Evolutionary conservation across 2,797 vertebrate species (phyloP), one percentile per base, ranked within the genome.

Genomic region (Anas georgica): DNA sequence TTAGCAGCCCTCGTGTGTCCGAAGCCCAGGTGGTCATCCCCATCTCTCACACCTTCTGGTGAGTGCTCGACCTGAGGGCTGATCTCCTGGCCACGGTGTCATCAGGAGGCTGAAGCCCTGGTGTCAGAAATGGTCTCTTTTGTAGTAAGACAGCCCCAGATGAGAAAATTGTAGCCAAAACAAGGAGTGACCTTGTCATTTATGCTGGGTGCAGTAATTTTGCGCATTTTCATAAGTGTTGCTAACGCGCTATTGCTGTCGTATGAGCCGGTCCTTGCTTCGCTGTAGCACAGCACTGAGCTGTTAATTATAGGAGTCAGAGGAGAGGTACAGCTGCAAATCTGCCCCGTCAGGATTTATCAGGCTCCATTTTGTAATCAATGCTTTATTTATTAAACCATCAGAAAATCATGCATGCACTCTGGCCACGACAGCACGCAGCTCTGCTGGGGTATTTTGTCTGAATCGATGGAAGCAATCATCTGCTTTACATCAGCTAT

Each of bases 401-500:
- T 95, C 89, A 58, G 46, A 91, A 85, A 95, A 91, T 54, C 58
- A 90, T 96, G 95, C 96, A 96, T 93, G 91, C 67, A 46, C 80
- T 48, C 17, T 73, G 88, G 60, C 91, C 80, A 69, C 7, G 14
- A 94, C 95, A 63, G 74, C 94, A 87, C 59, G 76, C 84, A 45
- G 95, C 54, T 95, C 89, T 33, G 88, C 96, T 80, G 10, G 87
- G 97, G 76, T 96, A 94, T 93, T 97, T 95, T 91, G 70, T 92
- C 67, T 96, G 96, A 98, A 98, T 98, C 97, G 97, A 97, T 98
- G 97, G 83, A 97, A 97, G 97, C 97, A 97, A 98, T 98, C 97
- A 97, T 97, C 96, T 89, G 95, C 93, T 94, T 94, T 96, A 92
- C 91, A 96, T 97, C 93, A 95, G 93, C 90, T 97, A 85, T 95